Percentiles rank a stretch among this genome's conserved stretches.
Evolutionary conservation across 1,140 invertebrate species (phyloP).

Genomic region (Cherax destructor): DNA sequence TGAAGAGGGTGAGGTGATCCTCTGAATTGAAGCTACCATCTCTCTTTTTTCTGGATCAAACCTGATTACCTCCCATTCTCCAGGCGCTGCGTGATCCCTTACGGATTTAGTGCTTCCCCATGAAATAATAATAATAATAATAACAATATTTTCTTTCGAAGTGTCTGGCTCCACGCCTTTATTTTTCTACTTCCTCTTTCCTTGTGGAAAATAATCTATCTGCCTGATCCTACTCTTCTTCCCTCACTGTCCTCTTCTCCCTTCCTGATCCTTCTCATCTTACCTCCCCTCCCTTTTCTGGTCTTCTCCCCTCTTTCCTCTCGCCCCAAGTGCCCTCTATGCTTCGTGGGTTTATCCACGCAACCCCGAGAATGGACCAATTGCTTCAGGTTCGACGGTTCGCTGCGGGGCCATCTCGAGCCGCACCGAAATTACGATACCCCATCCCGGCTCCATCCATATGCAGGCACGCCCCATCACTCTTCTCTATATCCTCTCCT

Average conservation of each 20-base stretch:
- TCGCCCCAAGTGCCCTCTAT: too few species aligned
- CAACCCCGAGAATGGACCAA: background rate
- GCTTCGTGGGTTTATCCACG: background rate
- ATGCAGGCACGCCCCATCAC: slow-evolving; percentile 1
- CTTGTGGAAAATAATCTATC: too few species aligned
- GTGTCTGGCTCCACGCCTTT: too few species aligned
- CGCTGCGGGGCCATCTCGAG: background rate
- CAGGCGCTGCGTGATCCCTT: too few species aligned
- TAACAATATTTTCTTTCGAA: too few species aligned
- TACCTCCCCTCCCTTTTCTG: background rate
- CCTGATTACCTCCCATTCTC: too few species aligned
- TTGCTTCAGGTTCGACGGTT: slow-evolving; percentile 1
- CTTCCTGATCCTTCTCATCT: background rate
- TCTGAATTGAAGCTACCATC: too few species aligned
- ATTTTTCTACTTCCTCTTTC: too few species aligned
- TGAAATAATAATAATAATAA: too few species aligned
- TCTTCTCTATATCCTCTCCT: slow-evolving; percentile 1
- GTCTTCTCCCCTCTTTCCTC: background rate
- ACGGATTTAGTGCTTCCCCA: too few species aligned
- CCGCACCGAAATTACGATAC: background rate
- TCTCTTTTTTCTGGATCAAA: too few species aligned
- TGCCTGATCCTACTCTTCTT: background rate
- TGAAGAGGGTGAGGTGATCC: too few species aligned
- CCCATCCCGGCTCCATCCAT: background rate
- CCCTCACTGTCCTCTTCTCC: background rate